Evolutionary conservation across 2,888 invertebrate species (phyloP).

Genomic region (Heliconius charithonia): DNA sequence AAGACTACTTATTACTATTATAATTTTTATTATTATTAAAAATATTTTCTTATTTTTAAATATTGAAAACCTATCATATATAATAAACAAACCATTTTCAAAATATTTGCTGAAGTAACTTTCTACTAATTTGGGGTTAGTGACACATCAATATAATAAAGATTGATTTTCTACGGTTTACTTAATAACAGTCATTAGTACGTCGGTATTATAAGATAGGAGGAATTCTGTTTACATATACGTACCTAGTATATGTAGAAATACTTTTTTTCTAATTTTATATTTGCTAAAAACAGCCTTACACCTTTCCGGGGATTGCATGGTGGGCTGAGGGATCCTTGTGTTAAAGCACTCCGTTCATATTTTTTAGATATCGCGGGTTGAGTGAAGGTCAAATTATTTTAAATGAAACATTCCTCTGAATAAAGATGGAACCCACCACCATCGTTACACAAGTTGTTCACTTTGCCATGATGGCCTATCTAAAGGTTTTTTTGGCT

Average conservation of each 20-base stretch:
- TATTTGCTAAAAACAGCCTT: neutral
- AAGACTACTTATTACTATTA: too few species aligned
- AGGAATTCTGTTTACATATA: neutral
- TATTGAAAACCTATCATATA: too few species aligned
- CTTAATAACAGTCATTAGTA: slow-evolving; percentile 9
- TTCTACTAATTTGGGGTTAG: neutral
- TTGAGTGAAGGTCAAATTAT: too few species aligned
- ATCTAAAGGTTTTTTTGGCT: too few species aligned
- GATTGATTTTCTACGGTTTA: slow-evolving; percentile 12
- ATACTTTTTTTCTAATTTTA: neutral
- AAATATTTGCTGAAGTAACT: neutral
- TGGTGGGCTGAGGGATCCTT: neutral
- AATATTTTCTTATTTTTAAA: too few species aligned
- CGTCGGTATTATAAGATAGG: neutral
- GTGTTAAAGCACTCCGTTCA: too few species aligned
- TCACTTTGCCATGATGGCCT: too few species aligned
- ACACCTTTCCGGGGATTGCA: neutral
- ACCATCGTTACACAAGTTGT: too few species aligned
- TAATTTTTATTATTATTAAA: too few species aligned
- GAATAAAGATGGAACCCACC: too few species aligned
- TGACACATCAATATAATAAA: slow-evolving; percentile 9
- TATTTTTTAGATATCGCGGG: too few species aligned
- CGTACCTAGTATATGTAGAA: neutral
- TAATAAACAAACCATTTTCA: neutral
- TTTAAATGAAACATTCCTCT: too few species aligned